A percentile compares a stretch with the other conserved stretches of the same genome.
Evolutionary conservation across 2,888 invertebrate species (phyloP).

Genomic region (Andrena camellia): DNA sequence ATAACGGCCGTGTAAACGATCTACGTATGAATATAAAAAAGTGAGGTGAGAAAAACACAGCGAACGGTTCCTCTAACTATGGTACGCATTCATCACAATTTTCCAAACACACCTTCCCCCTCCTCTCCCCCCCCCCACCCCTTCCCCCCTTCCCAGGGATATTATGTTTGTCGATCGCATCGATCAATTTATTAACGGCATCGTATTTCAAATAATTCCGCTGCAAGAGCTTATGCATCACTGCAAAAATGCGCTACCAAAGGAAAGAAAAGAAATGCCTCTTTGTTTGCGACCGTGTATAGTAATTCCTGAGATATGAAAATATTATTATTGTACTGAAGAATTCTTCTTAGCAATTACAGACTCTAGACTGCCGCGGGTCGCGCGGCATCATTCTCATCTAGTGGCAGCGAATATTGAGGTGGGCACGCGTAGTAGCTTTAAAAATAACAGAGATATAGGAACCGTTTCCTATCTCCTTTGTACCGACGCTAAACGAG

Average conservation of each 20-base stretch:
- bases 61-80: slow-evolving; percentile 35
- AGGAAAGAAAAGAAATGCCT: slow-evolving; percentile 53
- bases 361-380: slow-evolving; percentile 48
- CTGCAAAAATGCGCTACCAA: slow-evolving; percentile 19
- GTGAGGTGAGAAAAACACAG: slow-evolving; percentile 32
- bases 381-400: slow-evolving; percentile 43
- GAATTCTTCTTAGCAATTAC: slow-evolving; percentile 45
- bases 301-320: slow-evolving; percentile 69
- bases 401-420: slow-evolving; percentile 53
- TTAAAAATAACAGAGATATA: slow-evolving; percentile 13
- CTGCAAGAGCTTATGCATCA: slow-evolving; percentile 41
- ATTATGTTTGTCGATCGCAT: slow-evolving; percentile 38
- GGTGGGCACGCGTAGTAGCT: slow-evolving; percentile 17
- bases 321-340: slow-evolving; percentile 66
- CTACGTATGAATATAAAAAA: slow-evolving; percentile 62
- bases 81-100: slow-evolving; percentile 56
- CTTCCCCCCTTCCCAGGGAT: background rate
- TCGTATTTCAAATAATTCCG: slow-evolving; percentile 13
- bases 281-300: slow-evolving; percentile 43
- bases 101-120: slow-evolving; percentile 18
- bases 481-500: slow-evolving; percentile 14
- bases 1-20: slow-evolving; percentile 55
- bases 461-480: slow-evolving; percentile 6
- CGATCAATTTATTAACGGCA: slow-evolving; percentile 23
- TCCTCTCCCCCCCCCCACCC: no score